Evolutionary conservation across 2,888 invertebrate genomes (phyloP).

Genomic region (Argyresthia albistria): DNA sequence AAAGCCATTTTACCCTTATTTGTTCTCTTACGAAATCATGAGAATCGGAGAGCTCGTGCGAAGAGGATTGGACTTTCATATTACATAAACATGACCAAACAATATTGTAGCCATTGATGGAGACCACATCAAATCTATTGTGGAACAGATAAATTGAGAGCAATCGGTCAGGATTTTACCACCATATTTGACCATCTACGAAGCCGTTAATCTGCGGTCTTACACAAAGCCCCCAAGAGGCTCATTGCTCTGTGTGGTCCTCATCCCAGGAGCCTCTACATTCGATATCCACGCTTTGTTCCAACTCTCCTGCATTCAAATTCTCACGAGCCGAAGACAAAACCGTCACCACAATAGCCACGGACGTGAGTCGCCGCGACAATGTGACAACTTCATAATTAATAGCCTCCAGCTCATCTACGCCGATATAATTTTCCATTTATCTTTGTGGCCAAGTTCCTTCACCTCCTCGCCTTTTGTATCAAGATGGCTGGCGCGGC

Average conservation of each 20-base stretch:
- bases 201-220: conserved; percentile 14
- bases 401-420: conserved; percentile 67
- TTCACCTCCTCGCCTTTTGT: conserved; percentile 60
- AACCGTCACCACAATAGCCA: conserved; percentile 41
- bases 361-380: conserved; percentile 57
- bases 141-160: no score
- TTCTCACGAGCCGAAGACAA: conserved; percentile 65
- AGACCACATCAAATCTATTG: no score
- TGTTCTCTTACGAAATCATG: no score
- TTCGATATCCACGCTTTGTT: conserved; percentile 38
- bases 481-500: conserved; percentile 18
- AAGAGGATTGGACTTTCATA: no score
- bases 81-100: no score
- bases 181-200: conserved; percentile 2
- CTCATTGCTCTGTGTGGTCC: conserved; percentile 45
- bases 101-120: no score
- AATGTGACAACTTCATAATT: conserved; percentile 69
- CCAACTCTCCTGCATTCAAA: conserved; percentile 36
- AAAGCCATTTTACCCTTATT: no score
- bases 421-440: conserved; percentile 68
- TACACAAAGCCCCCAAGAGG: no score
- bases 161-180: background rate
- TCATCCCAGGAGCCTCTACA: conserved; percentile 44
- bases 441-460: conserved; percentile 56
- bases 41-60: no score